These are phyloP conservation scores for Panagrolaimus sp. DNA, from an alignment of 1,140 invertebrate genomes.

Conservation along the genomic window DNA sequence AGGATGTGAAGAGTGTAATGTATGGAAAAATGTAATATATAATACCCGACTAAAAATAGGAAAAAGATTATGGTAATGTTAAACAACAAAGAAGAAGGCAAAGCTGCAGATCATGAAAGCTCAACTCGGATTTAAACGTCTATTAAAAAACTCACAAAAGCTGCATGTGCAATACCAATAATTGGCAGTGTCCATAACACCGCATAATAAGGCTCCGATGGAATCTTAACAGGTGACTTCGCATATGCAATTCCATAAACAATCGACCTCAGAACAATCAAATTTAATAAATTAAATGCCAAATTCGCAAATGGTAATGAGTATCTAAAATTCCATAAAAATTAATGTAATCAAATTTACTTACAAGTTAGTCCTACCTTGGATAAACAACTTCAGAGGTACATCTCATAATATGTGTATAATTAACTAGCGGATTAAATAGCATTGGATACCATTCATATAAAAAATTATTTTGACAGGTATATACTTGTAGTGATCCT, in stretches of 20 bases:
- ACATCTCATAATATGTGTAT: slow-evolving; percentile 78
- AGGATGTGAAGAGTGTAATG: slow-evolving; percentile 18
- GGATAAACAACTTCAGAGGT: slow-evolving; percentile 95
- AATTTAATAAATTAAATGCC: slow-evolving; percentile 71
- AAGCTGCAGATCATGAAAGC: too few species aligned
- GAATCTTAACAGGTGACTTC: slow-evolving; percentile 68
- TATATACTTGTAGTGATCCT: slow-evolving; percentile 27
- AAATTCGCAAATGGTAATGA: slow-evolving; percentile 90
- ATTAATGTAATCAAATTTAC: slow-evolving; percentile 21
- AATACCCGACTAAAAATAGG: slow-evolving; percentile 29
- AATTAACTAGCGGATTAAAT: slow-evolving; percentile 86
- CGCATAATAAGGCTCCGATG: slow-evolving; percentile 72
- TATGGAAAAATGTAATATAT: slow-evolving; percentile 31
- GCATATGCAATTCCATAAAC: slow-evolving; percentile 62
- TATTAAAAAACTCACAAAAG: slow-evolving; percentile 69
- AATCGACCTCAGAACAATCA: slow-evolving; percentile 72
- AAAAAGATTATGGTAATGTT: too few species aligned
- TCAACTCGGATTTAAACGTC: not conserved
- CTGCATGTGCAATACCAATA: slow-evolving; percentile 76
- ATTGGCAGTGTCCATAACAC: slow-evolving; percentile 89
- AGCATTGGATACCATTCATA: slow-evolving; percentile 92
- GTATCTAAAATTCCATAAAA: slow-evolving; percentile 72
- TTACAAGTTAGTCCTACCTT: slow-evolving; percentile 68
- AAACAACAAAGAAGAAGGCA: too few species aligned
- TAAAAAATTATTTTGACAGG: slow-evolving; percentile 66